Evolutionary conservation across 2,888 invertebrate genomes (phyloP).

Genomic region (Leucophora obtusa): DNA sequence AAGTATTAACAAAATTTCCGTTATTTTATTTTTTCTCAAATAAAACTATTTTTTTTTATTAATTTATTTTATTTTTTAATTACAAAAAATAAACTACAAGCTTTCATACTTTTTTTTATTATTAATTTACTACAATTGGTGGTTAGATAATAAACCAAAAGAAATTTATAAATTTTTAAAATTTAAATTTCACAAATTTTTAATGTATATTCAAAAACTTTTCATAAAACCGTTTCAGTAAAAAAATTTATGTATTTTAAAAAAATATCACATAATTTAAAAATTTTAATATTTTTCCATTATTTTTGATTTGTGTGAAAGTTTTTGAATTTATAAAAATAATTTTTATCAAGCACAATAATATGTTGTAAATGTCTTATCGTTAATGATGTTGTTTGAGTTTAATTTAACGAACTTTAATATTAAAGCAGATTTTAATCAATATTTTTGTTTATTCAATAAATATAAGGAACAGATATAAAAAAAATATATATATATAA

Average conservation of each 20-base stretch:
- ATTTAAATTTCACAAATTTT: constrained; percentile 12
- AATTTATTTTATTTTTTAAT: not conserved
- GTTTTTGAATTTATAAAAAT: too few relatives aligned
- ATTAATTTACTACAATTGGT: constrained; percentile 22
- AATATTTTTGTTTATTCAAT: constrained; percentile 14
- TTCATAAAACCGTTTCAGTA: too few relatives aligned
- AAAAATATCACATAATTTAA: not conserved
- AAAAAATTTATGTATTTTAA: not conserved
- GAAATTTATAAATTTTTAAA: constrained; percentile 3
- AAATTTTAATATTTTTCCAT: not conserved
- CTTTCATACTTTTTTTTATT: not conserved
- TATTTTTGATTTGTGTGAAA: too few relatives aligned
- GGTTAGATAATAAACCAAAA: constrained; percentile 26
- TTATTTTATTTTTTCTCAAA: too few relatives aligned
- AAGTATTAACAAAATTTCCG: too few relatives aligned
- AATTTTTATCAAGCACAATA: too few relatives aligned
- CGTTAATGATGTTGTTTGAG: not conserved
- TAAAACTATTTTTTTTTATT: too few relatives aligned
- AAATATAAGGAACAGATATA: constrained; percentile 1
- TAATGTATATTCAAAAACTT: too few relatives aligned
- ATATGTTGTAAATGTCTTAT: too few relatives aligned
- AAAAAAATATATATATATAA: not conserved
- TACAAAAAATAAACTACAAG: constrained; percentile 21
- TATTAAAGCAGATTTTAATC: not conserved
- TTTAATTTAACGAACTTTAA: constrained; percentile 6